Evolutionary conservation across 2,888 invertebrate genomes (phyloP), one percentile per base, ranked within the genome.

Genomic region (Spialia ferax): DNA sequence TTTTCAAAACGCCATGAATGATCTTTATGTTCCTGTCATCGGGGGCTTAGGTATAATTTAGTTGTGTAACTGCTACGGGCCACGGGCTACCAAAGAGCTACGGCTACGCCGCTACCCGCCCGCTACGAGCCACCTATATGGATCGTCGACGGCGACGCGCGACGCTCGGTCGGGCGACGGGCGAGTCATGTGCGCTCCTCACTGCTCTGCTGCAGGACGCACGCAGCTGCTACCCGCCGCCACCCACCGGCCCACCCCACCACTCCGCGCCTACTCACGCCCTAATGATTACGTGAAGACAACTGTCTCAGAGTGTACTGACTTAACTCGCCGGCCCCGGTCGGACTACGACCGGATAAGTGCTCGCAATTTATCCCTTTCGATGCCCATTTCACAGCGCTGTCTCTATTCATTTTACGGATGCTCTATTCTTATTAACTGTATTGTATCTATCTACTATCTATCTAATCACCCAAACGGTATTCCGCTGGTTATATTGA

Each of bases 141-240:
- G n/a, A n/a, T n/a, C n/a, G n/a, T n/a, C n/a, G n/a, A n/a, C n/a
- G 10, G 42, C 42, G 15, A 13, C n/a, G 26, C 2, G 26, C 26
- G 38, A 3, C 10, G 0, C 13, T 13, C 38, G 38, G 35, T 1
- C 35, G 35, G n/a, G 2, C 35, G 35, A 38, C n/a, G n/a, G n/a
- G 35, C n/a, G 35, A 38, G 35, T 5, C 35, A 38, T 13, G 4
- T 13, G 35, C 35, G 35, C 35, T 38, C 1, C 35, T 84, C 86
- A 85, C 87, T 86, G 83, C 81, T 35, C 35, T n/a, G 26, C 18
- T 48, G 15, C 22, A 35, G 50, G 35, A 10, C 76, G 71, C 67
- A 68, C n/a, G n/a, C n/a, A n/a, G n/a, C n/a, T n/a, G n/a, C n/a
- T n/a, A n/a, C n/a, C n/a, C n/a, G n/a, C n/a, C n/a, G 60, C 73